These are phyloP conservation scores for Ypsolopha scabrella DNA, from an alignment of 2,888 invertebrate species.

Conservation along the genomic window DNA sequence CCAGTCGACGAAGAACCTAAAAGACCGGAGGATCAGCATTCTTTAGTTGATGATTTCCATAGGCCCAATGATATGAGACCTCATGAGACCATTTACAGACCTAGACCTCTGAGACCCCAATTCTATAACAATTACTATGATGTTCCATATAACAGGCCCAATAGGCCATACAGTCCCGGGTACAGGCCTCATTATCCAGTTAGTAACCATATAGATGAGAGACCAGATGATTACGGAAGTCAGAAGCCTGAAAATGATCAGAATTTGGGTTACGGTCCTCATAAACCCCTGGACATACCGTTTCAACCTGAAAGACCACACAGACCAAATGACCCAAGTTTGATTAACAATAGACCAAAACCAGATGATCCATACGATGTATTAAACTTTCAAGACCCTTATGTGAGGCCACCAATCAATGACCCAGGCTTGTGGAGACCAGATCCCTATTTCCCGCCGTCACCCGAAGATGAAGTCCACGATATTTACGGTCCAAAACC, in stretches of 20 bases:
- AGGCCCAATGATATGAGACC: conserved; percentile 26
- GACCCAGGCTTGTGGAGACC: conserved; percentile 23
- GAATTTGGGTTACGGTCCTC: conserved; percentile 44
- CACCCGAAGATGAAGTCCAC: conserved; percentile 22
- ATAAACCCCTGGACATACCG: conserved; percentile 41
- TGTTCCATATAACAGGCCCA: conserved; percentile 20
- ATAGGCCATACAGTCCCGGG: conserved; percentile 15
- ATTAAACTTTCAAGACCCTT: conserved; percentile 34
- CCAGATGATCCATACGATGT: conserved; percentile 32
- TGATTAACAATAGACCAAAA: conserved; percentile 18
- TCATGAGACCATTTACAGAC: conserved; percentile 15
- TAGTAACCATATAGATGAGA: conserved; percentile 20
- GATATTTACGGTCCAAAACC: conserved; percentile 29
- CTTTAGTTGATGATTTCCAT: conserved; percentile 25
- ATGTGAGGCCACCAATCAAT: conserved; percentile 15
- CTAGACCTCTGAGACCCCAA: conserved; percentile 13
- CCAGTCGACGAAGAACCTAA: conserved; percentile 43
- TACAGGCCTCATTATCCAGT: conserved; percentile 1
- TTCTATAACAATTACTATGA: conserved; percentile 2
- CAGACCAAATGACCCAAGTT: conserved; percentile 8
- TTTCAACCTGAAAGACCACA: conserved; percentile 26
- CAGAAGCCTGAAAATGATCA: conserved; percentile 34
- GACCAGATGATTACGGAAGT: conserved; percentile 42
- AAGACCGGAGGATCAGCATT: conserved; percentile 23
- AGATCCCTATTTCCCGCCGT: conserved; percentile 25